Conservation (phyloP, 2,888 invertebrate genomes). For the Elmis aenea region DNA sequence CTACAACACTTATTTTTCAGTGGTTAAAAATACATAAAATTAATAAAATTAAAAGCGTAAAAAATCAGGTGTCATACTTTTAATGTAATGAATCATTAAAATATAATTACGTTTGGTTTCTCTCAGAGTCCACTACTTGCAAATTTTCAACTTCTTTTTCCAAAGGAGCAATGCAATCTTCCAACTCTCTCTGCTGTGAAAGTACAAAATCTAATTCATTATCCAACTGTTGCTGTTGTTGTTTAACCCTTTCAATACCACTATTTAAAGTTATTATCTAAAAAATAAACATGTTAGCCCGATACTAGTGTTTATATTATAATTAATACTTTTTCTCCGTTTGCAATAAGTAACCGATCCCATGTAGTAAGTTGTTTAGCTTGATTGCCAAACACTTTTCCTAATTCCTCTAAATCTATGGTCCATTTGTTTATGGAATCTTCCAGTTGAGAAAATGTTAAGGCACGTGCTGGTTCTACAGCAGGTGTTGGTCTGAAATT, state of each 20-base stretch:
- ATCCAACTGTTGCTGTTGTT: conserved; percentile 84
- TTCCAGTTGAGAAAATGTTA: conserved; percentile 82
- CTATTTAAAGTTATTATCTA: conserved; percentile 80
- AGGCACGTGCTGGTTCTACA: conserved; percentile 37
- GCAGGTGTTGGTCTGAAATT: conserved; percentile 1
- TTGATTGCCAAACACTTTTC: conserved; percentile 87
- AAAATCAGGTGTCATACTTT: background rate
- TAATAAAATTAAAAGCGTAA: no score
- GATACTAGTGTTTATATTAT: no score
- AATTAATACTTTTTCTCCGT: conserved; percentile 75
- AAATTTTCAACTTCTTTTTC: conserved; percentile 73
- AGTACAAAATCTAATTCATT: conserved; percentile 91
- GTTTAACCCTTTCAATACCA: conserved; percentile 81
- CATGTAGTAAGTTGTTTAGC: conserved; percentile 94
- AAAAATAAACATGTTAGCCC: conserved; percentile 7
- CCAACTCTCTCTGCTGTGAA: conserved; percentile 88
- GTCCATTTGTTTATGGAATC: conserved; percentile 94
- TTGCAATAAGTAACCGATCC: conserved; percentile 84
- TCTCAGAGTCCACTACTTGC: conserved; percentile 75
- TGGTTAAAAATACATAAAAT: no score
- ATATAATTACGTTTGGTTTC: conserved; percentile 87
- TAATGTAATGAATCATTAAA: no score
- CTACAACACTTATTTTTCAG: no score
- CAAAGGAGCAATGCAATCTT: conserved; percentile 78
- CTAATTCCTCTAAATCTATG: conserved; percentile 85